Evolutionary conservation across 1,140 invertebrate genomes (phyloP).

Genomic region (Tetragonula clypearis): DNA sequence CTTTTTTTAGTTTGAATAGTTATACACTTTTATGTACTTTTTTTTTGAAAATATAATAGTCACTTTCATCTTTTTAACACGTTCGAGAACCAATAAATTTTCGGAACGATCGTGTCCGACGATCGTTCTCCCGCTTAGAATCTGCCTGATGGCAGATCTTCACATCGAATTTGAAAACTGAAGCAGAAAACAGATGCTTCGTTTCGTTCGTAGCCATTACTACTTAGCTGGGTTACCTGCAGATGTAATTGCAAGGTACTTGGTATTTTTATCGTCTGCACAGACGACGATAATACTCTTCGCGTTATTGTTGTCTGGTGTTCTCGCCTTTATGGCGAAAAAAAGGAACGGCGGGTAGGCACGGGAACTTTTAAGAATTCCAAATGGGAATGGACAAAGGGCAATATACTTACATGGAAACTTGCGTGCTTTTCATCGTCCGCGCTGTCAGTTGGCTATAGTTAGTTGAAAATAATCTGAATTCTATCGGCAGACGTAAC

Average conservation of each 20-base stretch:
- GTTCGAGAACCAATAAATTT: too few species aligned
- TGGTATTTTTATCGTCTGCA: constrained; percentile 78
- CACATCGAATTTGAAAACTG: too few species aligned
- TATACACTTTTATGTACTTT: too few species aligned
- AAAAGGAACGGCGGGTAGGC: constrained; percentile 54
- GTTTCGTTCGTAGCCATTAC: constrained; percentile 63
- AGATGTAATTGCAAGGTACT: constrained; percentile 78
- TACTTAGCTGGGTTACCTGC: constrained; percentile 68
- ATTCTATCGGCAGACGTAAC: constrained; percentile 39
- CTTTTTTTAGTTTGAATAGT: too few species aligned
- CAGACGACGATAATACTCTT: constrained; percentile 59
- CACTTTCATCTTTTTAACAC: too few species aligned
- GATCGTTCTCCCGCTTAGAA: too few species aligned
- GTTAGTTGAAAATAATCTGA: constrained; percentile 62
- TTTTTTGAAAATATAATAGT: too few species aligned
- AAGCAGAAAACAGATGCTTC: neutral
- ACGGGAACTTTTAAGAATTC: constrained; percentile 71
- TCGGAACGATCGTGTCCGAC: too few species aligned
- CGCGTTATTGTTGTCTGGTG: constrained; percentile 79
- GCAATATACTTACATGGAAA: constrained; percentile 59
- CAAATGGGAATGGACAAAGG: constrained; percentile 77
- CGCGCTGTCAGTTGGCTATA: constrained; percentile 51
- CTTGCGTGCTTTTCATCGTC: constrained; percentile 60
- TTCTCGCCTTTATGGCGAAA: constrained; percentile 76
- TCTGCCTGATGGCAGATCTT: too few species aligned